Evolutionary conservation across 2,113 vertebrate species (phyloP), one percentile per base, ranked within the genome.

Genomic region (Peucedramus taeniatus): DNA sequence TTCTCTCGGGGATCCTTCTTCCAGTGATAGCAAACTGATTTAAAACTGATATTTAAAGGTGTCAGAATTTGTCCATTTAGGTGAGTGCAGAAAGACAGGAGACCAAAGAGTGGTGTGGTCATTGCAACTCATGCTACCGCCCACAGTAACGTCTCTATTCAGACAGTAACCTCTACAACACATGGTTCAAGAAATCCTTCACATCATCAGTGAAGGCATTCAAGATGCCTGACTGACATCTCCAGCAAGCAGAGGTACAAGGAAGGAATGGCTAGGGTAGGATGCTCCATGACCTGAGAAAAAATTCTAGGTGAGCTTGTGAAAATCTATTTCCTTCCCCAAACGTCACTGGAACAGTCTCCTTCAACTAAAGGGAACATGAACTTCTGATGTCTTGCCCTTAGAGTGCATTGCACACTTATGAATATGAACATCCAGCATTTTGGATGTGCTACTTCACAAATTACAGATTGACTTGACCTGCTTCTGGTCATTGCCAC

Each of bases 321-420:
- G 5, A 77, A 23, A 47, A 35, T 49, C 22, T 37, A 28, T 27
- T 45, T 82, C 17, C 9, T 44, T 24, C 3, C 17, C 64, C 53
- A 77, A 59, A 77, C 0, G 0, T 31, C 11, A n/a, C 9, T 30
- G 21, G 22, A 88, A 39, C 1, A 13, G 2, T 31, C 70, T 91
- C 10, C 7, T 63, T 70, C 3, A 1, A 27, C 71, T 51, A n/a
- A 87, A 83, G 16, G 0, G 13, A 65, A 7, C 8, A 18, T 4
- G 1, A 4, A 21, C 33, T 64, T 66, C 47, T 40, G 7, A 21
- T 39, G 7, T 64, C 42, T 83, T 82, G 4, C 6, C 3, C 9
- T 49, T 21, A 64, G 44, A 51, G 3, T 56, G 7, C 20, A 17
- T 21, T 47, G 7, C 18, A 37, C 2, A 1, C 8, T 65, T 83